A percentile compares a stretch with the other conserved stretches of the same genome.
Conservation (phyloP, 2,888 invertebrate species). For the Automeris io region DNA sequence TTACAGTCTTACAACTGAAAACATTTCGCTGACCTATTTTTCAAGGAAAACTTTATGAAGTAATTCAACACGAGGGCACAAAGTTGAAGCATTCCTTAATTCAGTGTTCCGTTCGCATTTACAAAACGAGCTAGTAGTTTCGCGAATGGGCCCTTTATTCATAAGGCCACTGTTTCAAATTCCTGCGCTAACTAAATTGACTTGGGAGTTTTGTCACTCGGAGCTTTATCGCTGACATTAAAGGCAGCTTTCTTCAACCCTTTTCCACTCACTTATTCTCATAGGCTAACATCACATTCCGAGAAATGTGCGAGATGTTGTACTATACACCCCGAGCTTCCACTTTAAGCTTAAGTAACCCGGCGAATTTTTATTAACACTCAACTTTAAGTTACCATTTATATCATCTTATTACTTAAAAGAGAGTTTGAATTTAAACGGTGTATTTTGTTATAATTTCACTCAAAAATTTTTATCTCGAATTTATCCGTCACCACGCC, state of each 20-base stretch:
- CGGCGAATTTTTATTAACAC: too few relatives aligned
- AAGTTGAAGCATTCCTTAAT: neutral
- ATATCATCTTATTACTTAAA: too few relatives aligned
- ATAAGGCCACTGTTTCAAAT: slow-evolving; percentile 4
- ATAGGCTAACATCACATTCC: neutral
- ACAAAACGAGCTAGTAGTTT: slow-evolving; percentile 1
- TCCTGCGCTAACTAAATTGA: neutral
- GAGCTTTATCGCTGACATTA: neutral
- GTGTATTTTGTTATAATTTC: too few relatives aligned
- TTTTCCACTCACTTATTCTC: neutral
- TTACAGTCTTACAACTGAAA: too few relatives aligned
- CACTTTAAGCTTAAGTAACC: too few relatives aligned
- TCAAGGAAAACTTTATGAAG: neutral
- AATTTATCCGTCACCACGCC: too few relatives aligned
- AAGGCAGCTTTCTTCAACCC: neutral
- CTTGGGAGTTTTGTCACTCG: slow-evolving; percentile 1
- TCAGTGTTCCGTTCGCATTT: slow-evolving; percentile 1
- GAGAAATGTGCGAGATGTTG: too few relatives aligned
- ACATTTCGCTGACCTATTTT: too few relatives aligned
- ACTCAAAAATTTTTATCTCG: too few relatives aligned
- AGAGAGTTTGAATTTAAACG: too few relatives aligned
- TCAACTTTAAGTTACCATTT: too few relatives aligned
- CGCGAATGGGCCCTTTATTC: slow-evolving; percentile 2
- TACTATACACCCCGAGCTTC: too few relatives aligned
- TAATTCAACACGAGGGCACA: neutral